phyloP scores from a whole-genome alignment of 2,113 vertebrate genomes.

The Pungitius pungitius region DNA sequence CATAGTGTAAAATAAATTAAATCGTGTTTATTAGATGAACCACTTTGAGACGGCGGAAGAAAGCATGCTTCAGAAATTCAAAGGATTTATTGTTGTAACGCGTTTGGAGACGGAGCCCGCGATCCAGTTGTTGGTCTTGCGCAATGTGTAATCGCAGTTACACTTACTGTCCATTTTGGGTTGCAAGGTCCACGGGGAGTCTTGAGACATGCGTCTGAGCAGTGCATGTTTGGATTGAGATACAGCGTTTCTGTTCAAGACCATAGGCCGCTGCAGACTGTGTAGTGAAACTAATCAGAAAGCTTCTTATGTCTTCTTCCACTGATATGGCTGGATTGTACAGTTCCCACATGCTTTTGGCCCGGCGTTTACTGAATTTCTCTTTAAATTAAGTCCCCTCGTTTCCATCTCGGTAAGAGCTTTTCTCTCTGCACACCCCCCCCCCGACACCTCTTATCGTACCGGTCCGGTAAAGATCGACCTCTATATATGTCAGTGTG shows the following conservation, averaged over 20 bases:
- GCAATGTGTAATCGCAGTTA: slow-evolving; percentile 59
- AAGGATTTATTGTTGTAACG: slow-evolving; percentile 32
- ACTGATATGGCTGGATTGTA: slow-evolving; percentile 68
- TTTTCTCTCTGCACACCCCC: slow-evolving; percentile 41
- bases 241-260: slow-evolving; percentile 44
- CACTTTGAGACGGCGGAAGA: slow-evolving; percentile 44
- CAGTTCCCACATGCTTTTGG: slow-evolving; percentile 50
- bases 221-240: slow-evolving; percentile 53
- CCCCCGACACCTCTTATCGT: slow-evolving; percentile 53
- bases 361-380: slow-evolving; percentile 71
- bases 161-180: slow-evolving; percentile 61
- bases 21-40: slow-evolving; percentile 66
- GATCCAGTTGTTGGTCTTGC: slow-evolving; percentile 61
- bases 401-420: slow-evolving; percentile 45
- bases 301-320: slow-evolving; percentile 72
- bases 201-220: slow-evolving; percentile 37
- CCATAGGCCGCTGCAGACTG: slow-evolving; percentile 42
- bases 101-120: slow-evolving; percentile 53
- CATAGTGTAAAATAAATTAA: slow-evolving; percentile 70
- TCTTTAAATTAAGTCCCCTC: slow-evolving; percentile 38
- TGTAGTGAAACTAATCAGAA: slow-evolving; percentile 70
- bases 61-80: slow-evolving; percentile 39
- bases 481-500: slow-evolving; percentile 51
- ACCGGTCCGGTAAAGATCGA: slow-evolving; percentile 50
- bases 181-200: slow-evolving; percentile 37